Evolutionary conservation across 2,113 vertebrate genomes (phyloP).

Genomic region (Myanophis thanlyinensis): DNA sequence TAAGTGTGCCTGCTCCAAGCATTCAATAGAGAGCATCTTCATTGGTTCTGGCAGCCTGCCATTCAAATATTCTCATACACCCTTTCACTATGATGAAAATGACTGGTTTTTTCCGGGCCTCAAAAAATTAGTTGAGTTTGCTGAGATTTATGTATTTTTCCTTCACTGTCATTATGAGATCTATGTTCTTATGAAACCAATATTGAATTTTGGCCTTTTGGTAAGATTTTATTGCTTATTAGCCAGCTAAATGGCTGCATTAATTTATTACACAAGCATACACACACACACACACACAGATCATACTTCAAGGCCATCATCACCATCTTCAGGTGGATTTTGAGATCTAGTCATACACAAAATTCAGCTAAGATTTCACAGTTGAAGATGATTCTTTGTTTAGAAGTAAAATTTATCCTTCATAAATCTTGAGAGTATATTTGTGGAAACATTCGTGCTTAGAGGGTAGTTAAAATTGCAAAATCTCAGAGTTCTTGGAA

Average conservation of each 20-base stretch:
- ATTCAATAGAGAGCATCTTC: background rate
- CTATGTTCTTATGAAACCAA: background rate
- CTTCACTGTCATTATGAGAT: background rate
- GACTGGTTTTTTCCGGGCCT: background rate
- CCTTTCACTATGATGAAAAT: background rate
- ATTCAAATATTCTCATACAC: background rate
- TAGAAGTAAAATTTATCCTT: background rate
- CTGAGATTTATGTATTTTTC: background rate
- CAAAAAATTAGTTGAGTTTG: background rate
- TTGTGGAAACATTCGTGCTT: background rate
- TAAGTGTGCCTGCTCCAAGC: background rate
- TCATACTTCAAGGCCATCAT: background rate
- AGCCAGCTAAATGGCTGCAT: background rate
- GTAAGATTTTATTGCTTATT: background rate
- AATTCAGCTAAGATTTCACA: background rate
- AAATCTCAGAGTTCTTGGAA: background rate
- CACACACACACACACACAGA: background rate
- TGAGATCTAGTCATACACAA: background rate
- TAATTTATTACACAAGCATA: background rate
- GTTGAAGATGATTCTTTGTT: background rate
- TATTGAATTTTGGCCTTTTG: background rate
- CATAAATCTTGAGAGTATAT: background rate
- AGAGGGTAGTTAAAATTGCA: background rate
- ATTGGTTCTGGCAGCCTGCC: background rate
- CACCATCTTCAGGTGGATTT: background rate